Evolutionary conservation across 2,113 vertebrate genomes (phyloP).

Genomic region (Grammomys dolichurus): DNA sequence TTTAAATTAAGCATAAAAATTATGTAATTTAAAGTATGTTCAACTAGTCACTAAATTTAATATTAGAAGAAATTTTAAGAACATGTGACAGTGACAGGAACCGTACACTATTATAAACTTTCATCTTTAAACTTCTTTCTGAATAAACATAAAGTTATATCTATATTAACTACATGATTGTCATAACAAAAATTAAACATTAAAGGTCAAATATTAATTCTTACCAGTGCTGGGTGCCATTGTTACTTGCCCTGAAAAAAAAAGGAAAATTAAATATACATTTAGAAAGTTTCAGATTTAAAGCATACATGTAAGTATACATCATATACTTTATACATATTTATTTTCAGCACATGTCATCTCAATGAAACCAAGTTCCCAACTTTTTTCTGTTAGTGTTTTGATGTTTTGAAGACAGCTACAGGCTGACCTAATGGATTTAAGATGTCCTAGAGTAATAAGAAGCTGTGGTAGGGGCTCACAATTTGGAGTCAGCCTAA

Average conservation of each 20-base stretch:
- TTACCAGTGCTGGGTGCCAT: fast-evolving
- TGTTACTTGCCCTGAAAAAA: fast-evolving
- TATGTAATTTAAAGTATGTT: background rate
- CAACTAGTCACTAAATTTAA: background rate
- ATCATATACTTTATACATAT: too few species aligned
- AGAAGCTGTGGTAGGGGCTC: background rate
- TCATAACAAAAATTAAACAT: background rate
- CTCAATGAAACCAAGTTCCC: background rate
- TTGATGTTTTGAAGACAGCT: background rate
- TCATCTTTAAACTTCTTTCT: background rate
- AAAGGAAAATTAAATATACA: slow-evolving; percentile 25
- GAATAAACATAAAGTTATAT: background rate
- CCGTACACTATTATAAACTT: background rate
- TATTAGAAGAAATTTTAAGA: background rate
- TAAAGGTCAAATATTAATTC: slow-evolving; percentile 54
- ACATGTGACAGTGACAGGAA: background rate
- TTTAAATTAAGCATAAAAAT: background rate
- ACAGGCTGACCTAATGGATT: background rate
- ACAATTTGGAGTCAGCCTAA: background rate
- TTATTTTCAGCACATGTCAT: background rate
- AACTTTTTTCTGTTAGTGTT: background rate
- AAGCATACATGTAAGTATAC: background rate
- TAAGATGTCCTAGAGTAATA: background rate
- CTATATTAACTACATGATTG: slow-evolving; percentile 10
- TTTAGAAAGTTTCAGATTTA: slow-evolving; percentile 46